Evolutionary conservation across 2,797 vertebrate species (phyloP).

Genomic region (Typhlichthys eigenmanni): DNA sequence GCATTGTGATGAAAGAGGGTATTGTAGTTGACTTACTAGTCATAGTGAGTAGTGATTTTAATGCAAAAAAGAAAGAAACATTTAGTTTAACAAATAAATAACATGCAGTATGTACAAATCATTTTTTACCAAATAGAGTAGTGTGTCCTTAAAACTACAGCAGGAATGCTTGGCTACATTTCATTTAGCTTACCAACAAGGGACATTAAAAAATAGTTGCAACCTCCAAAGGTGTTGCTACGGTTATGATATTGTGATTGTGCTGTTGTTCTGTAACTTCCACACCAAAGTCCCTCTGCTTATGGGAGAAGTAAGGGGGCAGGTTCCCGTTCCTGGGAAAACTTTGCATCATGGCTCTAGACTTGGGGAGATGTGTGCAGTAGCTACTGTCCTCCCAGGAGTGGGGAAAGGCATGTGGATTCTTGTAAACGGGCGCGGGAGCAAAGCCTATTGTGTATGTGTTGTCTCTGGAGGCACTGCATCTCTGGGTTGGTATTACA

Average conservation of each 20-base stretch:
- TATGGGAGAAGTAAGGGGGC: slow-evolving; percentile 54
- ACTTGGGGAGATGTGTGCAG: slow-evolving; percentile 54
- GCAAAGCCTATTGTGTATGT: slow-evolving; percentile 66
- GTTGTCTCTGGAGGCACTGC: slow-evolving; percentile 61
- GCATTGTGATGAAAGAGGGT: no score
- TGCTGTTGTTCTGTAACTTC: slow-evolving; percentile 46
- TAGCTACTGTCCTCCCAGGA: slow-evolving; percentile 67
- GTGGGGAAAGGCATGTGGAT: slow-evolving; percentile 49
- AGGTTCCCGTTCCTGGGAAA: slow-evolving; percentile 67
- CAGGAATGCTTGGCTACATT: slow-evolving; percentile 10
- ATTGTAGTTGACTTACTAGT: no score
- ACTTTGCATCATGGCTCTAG: slow-evolving; percentile 60
- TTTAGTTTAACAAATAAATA: slow-evolving; percentile 16
- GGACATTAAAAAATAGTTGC: slow-evolving; percentile 75
- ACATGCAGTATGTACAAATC: slow-evolving; percentile 7
- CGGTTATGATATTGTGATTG: slow-evolving; percentile 54
- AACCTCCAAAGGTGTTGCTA: slow-evolving; percentile 68
- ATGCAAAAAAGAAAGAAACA: slow-evolving; percentile 30
- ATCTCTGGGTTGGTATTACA: slow-evolving; percentile 56
- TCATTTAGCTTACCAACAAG: background rate
- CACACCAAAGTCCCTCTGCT: slow-evolving; percentile 22
- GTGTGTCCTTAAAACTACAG: slow-evolving; percentile 4
- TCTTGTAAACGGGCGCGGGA: slow-evolving; percentile 61
- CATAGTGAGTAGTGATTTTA: slow-evolving; percentile 30
- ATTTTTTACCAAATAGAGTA: slow-evolving; percentile 8